A percentile compares a stretch with the other conserved stretches of the same genome.
phyloP scores from a whole-genome alignment of 2,888 invertebrate species.

The Atherix ibis region DNA sequence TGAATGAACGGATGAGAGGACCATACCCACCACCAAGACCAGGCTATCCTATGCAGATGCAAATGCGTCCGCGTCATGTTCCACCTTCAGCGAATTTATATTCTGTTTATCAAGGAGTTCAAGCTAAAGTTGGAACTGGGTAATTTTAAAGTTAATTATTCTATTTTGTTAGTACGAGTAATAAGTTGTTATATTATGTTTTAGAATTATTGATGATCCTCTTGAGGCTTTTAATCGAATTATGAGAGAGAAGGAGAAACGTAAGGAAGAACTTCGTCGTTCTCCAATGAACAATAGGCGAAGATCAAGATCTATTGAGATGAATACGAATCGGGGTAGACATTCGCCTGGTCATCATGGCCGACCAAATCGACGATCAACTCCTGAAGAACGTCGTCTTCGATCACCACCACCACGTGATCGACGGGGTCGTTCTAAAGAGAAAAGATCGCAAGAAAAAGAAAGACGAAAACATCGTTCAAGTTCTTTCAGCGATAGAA shows the following conservation, averaged over 20 bases:
- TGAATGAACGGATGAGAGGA: constrained; percentile 7
- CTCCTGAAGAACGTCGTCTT: constrained; percentile 17
- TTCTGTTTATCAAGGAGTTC: constrained; percentile 29
- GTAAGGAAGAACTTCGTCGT: constrained; percentile 35
- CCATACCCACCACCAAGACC: constrained; percentile 13
- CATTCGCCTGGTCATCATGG: constrained; percentile 12
- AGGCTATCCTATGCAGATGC: constrained; percentile 9
- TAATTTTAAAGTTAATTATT: constrained; percentile 9
- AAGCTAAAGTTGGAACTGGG: constrained; percentile 29
- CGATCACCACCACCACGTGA: constrained; percentile 21
- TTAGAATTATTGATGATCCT: constrained; percentile 66
- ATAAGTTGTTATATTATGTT: constrained; percentile 20
- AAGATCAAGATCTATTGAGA: constrained; percentile 27
- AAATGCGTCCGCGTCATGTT: constrained; percentile 14
- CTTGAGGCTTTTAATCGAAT: constrained; percentile 75
- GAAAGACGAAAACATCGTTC: constrained; percentile 14
- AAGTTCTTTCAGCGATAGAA: constrained; percentile 17
- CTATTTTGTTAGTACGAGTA: too few relatives aligned
- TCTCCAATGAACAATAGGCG: constrained; percentile 33
- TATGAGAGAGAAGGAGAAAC: constrained; percentile 61
- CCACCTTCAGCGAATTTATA: constrained; percentile 22
- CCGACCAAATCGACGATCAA: constrained; percentile 7
- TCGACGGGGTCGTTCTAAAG: constrained; percentile 24
- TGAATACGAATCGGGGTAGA: constrained; percentile 14
- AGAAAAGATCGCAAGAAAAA: constrained; percentile 11